Percentiles rank a stretch among this genome's conserved stretches.
Conservation (phyloP, 2,113 vertebrate genomes). For the Neomonachus schauinslandi region DNA sequence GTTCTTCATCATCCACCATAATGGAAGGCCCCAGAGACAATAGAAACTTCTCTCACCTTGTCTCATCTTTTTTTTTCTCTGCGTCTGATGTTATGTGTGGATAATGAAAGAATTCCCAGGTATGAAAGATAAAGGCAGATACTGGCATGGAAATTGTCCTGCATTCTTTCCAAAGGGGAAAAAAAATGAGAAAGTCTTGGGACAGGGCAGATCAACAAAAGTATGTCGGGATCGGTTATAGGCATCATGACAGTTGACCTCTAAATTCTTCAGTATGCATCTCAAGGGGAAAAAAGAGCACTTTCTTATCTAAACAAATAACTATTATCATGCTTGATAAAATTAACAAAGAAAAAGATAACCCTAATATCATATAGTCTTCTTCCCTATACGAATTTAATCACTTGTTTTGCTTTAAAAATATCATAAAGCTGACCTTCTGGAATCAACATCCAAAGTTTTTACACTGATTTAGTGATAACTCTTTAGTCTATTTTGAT, state of each 20-base stretch:
- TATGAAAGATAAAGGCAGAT: background rate
- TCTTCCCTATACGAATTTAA: background rate
- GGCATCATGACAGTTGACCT: background rate
- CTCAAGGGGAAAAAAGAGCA: background rate
- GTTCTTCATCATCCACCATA: background rate
- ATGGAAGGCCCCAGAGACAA: background rate
- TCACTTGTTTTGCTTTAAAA: background rate
- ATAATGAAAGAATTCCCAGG: constrained; percentile 1
- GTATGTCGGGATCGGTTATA: background rate
- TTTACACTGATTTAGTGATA: background rate
- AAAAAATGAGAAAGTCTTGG: background rate
- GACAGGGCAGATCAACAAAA: background rate
- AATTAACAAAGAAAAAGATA: background rate
- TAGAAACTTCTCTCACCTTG: background rate
- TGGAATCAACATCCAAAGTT: background rate
- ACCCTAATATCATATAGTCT: background rate
- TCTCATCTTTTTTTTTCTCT: background rate
- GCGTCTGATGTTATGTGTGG: background rate
- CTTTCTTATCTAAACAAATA: background rate
- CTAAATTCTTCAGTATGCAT: background rate
- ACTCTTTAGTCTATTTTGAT: background rate
- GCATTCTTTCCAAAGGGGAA: background rate
- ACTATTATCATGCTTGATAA: background rate
- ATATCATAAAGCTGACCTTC: background rate
- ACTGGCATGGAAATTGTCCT: background rate